Evolutionary conservation across 2,888 invertebrate genomes (phyloP).

Genomic region (Oegoconia quadripuncta): DNA sequence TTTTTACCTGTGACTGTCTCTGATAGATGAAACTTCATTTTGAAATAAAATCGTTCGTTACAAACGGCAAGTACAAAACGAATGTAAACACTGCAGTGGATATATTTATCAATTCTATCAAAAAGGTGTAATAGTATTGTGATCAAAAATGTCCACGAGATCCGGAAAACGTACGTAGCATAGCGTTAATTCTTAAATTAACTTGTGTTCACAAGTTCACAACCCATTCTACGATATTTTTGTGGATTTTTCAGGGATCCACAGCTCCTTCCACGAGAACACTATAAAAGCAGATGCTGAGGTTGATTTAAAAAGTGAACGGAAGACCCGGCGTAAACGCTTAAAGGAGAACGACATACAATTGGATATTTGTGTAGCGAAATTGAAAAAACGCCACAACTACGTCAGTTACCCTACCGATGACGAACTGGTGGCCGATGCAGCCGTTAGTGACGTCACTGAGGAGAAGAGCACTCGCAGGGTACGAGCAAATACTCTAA

Average conservation of each 20-base stretch:
- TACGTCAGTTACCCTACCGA: conserved; percentile 58
- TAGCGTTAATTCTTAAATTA: background rate
- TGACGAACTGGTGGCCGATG: conserved; percentile 29
- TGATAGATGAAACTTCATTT: too few species aligned
- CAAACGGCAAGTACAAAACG: conserved; percentile 22
- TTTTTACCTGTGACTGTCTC: background rate
- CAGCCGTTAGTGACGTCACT: conserved; percentile 17
- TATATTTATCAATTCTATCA: background rate
- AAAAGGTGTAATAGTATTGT: too few species aligned
- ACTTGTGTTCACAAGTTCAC: background rate
- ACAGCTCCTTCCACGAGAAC: conserved; percentile 39
- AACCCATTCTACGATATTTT: background rate
- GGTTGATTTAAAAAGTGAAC: conserved; percentile 32
- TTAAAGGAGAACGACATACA: conserved; percentile 39
- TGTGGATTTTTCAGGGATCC: conserved; percentile 49
- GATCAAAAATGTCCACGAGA: conserved; percentile 61
- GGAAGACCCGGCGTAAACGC: conserved; percentile 48
- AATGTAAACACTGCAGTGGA: conserved; percentile 23
- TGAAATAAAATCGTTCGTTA: conserved; percentile 27
- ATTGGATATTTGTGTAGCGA: conserved; percentile 21
- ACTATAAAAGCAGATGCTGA: conserved; percentile 23
- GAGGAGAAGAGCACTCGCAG: conserved; percentile 24
- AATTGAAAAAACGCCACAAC: conserved; percentile 46
- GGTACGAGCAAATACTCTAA: conserved; percentile 40
- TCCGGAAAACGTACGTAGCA: conserved; percentile 63